Evolutionary conservation across 2,888 invertebrate species (phyloP), one percentile per base, ranked within the genome.

Genomic region (Trichogramma dendrolimi): DNA sequence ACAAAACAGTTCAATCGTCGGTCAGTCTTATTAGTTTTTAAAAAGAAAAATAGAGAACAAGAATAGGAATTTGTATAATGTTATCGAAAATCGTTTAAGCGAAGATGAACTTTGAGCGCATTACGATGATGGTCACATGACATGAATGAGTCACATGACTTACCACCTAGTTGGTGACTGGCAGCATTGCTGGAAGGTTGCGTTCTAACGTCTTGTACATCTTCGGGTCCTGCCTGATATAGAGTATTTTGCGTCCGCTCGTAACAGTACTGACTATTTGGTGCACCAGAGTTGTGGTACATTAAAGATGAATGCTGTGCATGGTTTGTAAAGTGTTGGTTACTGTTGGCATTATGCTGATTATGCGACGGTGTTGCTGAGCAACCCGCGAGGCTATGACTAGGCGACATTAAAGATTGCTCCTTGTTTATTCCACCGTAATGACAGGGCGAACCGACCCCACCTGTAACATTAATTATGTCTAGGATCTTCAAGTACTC

Each of bases 181-280:
- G 76, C 75, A 71, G 78, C 73, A 76, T 79, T 79, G 72, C 75
- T 74, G 64, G 79, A 71, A 70, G 77, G 71, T 71, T 76, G 70
- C 70, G 76, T 72, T 72, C 79, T 76, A 70, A 72, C 72, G 64
- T 79, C 77, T 77, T 78, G 76, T 69, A 73, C 65, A 67, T 78
- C 77, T 62, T 75, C 77, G 68, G 76, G 74, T 67, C 73, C 77
- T 69, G 76, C 69, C 67, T 75, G 71, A 74, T 80, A 81, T 71
- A 80, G 73, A 73, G 78, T 74, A 71, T 80, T 76, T 62, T 78
- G 80, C 78, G 81, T 79, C 80, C 83, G 83, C 81, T 84, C 83
- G 80, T 83, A 84, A 82, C 83, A 83, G 81, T 83, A 84, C 80
- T 83, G 83, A 79, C 80, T 80, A 72, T 79, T 80, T 79, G 81